These are phyloP conservation scores for Pocillopora damicornis DNA, from an alignment of 64 coral and sea anemone species.

Conservation along the genomic window DNA sequence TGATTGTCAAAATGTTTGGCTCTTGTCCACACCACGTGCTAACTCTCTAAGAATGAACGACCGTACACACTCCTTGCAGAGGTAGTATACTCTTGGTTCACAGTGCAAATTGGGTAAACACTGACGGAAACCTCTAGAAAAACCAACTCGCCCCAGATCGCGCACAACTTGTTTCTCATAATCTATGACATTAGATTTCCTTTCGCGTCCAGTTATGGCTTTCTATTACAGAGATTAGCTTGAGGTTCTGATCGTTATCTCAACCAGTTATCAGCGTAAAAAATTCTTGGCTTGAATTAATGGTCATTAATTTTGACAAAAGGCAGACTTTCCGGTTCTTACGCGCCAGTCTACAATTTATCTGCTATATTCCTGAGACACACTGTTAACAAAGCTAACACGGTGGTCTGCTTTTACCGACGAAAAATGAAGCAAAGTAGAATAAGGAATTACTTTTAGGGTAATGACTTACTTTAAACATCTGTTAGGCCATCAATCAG, in stretches of 20 bases:
- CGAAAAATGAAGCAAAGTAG: not conserved
- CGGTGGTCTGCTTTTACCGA: not conserved
- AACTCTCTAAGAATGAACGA: not conserved
- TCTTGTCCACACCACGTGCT: not conserved
- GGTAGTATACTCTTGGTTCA: not conserved
- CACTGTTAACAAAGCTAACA: not conserved
- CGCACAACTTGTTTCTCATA: not conserved
- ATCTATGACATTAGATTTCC: not conserved
- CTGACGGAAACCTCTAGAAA: not conserved
- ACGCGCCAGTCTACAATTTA: not conserved
- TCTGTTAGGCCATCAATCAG: not conserved
- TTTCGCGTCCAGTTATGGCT: slow-evolving; percentile 44
- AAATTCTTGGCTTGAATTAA: slow-evolving; percentile 25
- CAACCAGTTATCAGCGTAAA: not conserved
- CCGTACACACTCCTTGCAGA: too few relatives aligned
- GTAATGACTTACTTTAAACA: not conserved
- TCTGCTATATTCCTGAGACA: not conserved
- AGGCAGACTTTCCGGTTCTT: slow-evolving; percentile 34
- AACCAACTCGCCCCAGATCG: not conserved
- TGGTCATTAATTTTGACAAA: slow-evolving; percentile 47
- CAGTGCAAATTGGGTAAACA: not conserved
- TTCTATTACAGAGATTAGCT: not conserved
- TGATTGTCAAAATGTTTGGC: not conserved
- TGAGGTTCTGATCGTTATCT: slow-evolving; percentile 25
- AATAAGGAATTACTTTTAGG: not conserved